Base-by-base conservation (phyloP, 1,140 invertebrate genomes). In the Anastrepha ludens region DNA sequence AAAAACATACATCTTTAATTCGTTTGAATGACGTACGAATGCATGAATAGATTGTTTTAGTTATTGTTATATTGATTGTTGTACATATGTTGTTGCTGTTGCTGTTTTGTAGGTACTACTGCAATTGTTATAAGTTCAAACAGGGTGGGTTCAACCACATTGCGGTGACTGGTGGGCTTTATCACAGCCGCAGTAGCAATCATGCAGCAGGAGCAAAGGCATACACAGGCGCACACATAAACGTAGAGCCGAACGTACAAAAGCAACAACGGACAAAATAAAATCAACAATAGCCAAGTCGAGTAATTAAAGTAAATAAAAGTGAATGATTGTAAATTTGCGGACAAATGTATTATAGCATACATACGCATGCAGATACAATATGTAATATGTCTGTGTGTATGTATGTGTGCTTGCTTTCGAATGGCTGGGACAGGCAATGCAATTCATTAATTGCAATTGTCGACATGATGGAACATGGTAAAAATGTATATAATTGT, bases 151-250 rank as follows among this genome's bases (percentile, higher is more conserved):
- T 74, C 44, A 41, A 74, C 70, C 70, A n/a, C 70, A 74, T 74
- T 74, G 70, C 47, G 70, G 70, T 41, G 70, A 74, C 44, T 74
- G n/a, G 70, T 74, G 70, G 70, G 70, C 70, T 50, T 41, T 74
- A 74, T 50, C 17, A 74, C 70, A 44, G 44, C 70, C 70, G 47
- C 44, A 29, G 29, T 29, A 29, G 29, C 29, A 29, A 29, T 29
- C 29, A 29, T 29, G 29, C 29, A 50, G 17, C 70, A 74, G 70
- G 65, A 29, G 65, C 0, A 67, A 67, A 11, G 29, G 0, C 29
- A 67, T 67, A 13, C 20, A 0, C 65, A 67, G 3, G 13, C 20
- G 39, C 70, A 50, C 17, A 2, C 44, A n/a, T 1, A 67, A 39
- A 41, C 8, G 0, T 13, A 29, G n/a, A 41, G 29, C 2, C 7